Evolutionary conservation across 2,113 vertebrate genomes (phyloP).

Genomic region (Apus apus): DNA sequence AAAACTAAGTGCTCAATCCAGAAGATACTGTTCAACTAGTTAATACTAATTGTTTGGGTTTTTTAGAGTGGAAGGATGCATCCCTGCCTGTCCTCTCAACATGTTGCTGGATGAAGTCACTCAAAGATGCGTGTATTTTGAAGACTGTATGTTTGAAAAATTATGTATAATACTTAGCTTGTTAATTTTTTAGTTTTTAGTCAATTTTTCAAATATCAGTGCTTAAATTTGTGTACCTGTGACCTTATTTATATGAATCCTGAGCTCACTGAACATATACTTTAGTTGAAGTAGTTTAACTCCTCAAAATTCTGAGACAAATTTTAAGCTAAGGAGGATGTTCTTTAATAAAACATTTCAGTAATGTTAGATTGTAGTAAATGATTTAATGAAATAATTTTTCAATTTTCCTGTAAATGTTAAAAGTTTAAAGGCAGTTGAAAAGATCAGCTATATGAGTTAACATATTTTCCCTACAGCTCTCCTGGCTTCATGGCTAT

Average conservation of each 20-base stretch:
- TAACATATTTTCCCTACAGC: neutral
- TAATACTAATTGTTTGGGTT: neutral
- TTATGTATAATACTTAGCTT: neutral
- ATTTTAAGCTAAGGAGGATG: neutral
- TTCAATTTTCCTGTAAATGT: neutral
- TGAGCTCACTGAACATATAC: neutral
- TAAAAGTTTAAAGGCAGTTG: neutral
- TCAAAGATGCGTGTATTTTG: slow-evolving; percentile 87
- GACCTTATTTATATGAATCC: neutral
- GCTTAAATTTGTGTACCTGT: neutral
- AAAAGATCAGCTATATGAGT: neutral
- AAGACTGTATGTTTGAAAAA: slow-evolving; percentile 87
- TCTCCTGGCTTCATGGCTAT: neutral
- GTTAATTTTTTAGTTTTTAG: neutral
- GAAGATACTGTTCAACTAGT: neutral
- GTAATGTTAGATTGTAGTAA: neutral
- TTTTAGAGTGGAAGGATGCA: slow-evolving; percentile 92
- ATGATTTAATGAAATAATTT: neutral
- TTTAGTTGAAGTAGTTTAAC: neutral
- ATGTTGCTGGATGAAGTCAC: slow-evolving; percentile 96
- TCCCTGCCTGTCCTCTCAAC: slow-evolving; percentile 84
- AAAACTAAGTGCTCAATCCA: neutral
- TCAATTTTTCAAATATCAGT: neutral
- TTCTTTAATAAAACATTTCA: neutral
- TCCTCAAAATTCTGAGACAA: neutral